phyloP scores from a whole-genome alignment of 1,140 invertebrate genomes.

The Drosophila novamexicana region DNA sequence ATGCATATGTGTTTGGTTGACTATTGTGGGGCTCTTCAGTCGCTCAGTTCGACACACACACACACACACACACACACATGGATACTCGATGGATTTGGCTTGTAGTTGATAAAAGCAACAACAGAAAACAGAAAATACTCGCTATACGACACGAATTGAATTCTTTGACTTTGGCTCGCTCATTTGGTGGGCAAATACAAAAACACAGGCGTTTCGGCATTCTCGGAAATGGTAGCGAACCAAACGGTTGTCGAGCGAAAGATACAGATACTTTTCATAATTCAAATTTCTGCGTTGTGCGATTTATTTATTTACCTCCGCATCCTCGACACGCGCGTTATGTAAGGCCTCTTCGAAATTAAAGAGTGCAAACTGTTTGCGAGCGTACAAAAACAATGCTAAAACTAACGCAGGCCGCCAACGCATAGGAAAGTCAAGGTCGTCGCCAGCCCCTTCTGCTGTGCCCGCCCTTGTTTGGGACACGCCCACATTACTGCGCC shows the following conservation, averaged over 20 bases:
- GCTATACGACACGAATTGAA: constrained; percentile 40
- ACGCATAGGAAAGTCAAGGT: constrained; percentile 76
- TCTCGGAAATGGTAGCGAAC: constrained; percentile 66
- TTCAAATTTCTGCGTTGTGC: constrained; percentile 66
- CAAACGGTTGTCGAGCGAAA: constrained; percentile 59
- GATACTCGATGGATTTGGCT: constrained; percentile 4
- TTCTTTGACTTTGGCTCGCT: constrained; percentile 55
- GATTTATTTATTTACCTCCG: constrained; percentile 72
- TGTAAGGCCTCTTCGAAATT: constrained; percentile 58
- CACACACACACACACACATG: constrained; percentile 2
- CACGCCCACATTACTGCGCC: constrained; percentile 42
- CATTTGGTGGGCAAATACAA: constrained; percentile 51
- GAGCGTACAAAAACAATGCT: constrained; percentile 46
- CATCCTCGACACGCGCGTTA: constrained; percentile 52
- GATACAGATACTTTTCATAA: constrained; percentile 72
- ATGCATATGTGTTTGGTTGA: background rate
- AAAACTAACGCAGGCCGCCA: constrained; percentile 32
- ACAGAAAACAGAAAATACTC: constrained; percentile 52
- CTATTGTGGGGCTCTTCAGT: constrained; percentile 17
- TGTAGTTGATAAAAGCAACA: constrained; percentile 53
- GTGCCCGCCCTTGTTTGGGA: background rate
- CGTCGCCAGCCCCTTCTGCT: constrained; percentile 14
- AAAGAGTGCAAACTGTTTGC: constrained; percentile 41
- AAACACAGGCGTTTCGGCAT: constrained; percentile 71
- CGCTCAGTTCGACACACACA: constrained; percentile 12